Base-by-base conservation (phyloP, 2,113 vertebrate species). In the Oncorhynchus gorbuscha region DNA sequence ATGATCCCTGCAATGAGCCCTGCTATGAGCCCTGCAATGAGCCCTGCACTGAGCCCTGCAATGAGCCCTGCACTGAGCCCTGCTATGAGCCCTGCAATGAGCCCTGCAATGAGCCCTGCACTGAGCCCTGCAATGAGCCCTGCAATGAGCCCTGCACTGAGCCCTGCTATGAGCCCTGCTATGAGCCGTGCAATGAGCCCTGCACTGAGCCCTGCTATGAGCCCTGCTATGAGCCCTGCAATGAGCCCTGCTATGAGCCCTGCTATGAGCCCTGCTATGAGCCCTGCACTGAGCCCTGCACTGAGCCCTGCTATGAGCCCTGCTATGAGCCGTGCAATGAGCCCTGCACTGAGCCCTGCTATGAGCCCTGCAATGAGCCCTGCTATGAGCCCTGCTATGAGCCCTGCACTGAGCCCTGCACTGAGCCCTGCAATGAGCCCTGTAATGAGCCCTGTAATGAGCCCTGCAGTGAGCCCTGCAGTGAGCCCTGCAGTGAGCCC, bases 161-260 rank as follows among this genome's bases (percentile, higher is more conserved):
- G 86, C 80, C 86, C 84, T 51, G 49, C 49, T 3, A 11, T 87
- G 81, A 90, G 86, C 80, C 86, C 84, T 51, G 49, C 49, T 3
- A 11, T 87, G 81, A 90, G 86, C 80, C 86, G 84, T 14, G 49
- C 49, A 14, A 11, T 87, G 81, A 90, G 86, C 80, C 86, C 84
- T 51, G 49, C 49, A 14, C 3, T 87, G 81, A 90, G 86, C 80
- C 86, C 84, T 14, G 49, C 49, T 0, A 3, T 51, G 24, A 28
- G 28, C 28, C 28, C 28, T 28, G 28, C 28, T 3, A 28, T 87
- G 81, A 90, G 86, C 80, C 86, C 84, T 51, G 13, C 49, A 14
- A 1, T 51, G 28, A 28, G 28, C 28, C 28, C 28, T 26, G 1
- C 28, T 3, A 28, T 87, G 81, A 90, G 86, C 80, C 86, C 84